These are phyloP conservation scores for Podiceps cristatus DNA, from an alignment of 2,113 vertebrate species.

Conservation along the genomic window DNA sequence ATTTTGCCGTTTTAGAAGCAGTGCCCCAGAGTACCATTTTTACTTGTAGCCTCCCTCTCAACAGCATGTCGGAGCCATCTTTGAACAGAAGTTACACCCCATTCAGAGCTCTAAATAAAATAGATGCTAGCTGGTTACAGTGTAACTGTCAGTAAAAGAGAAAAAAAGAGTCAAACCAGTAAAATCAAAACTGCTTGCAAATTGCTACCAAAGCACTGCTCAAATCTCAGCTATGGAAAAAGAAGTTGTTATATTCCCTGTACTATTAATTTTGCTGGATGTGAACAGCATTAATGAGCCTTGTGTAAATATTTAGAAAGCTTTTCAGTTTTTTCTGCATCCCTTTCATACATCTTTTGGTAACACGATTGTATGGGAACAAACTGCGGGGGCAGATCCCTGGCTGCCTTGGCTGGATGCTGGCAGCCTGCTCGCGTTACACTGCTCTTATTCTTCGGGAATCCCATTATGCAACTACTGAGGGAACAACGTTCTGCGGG, in stretches of 20 bases:
- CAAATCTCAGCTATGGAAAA: background rate
- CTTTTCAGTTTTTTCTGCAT: background rate
- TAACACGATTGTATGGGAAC: background rate
- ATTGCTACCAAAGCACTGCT: background rate
- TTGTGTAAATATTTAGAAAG: background rate
- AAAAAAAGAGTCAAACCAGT: background rate
- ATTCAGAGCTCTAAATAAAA: background rate
- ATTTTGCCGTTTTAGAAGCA: background rate
- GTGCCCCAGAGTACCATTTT: background rate
- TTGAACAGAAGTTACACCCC: background rate
- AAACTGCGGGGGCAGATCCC: background rate
- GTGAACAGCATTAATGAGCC: background rate
- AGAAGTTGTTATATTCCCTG: background rate
- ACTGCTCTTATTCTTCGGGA: background rate
- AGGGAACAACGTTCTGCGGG: background rate
- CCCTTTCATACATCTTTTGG: background rate
- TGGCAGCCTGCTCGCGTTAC: background rate
- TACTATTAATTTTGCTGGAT: background rate
- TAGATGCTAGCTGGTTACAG: background rate
- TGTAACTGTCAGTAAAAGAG: background rate
- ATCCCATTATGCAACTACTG: background rate
- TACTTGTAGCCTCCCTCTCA: background rate
- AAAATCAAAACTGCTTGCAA: background rate
- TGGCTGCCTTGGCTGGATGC: background rate
- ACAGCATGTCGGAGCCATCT: background rate